Conservation (phyloP, 2,113 vertebrate species). For the Ptilorrhoa leucosticta region DNA sequence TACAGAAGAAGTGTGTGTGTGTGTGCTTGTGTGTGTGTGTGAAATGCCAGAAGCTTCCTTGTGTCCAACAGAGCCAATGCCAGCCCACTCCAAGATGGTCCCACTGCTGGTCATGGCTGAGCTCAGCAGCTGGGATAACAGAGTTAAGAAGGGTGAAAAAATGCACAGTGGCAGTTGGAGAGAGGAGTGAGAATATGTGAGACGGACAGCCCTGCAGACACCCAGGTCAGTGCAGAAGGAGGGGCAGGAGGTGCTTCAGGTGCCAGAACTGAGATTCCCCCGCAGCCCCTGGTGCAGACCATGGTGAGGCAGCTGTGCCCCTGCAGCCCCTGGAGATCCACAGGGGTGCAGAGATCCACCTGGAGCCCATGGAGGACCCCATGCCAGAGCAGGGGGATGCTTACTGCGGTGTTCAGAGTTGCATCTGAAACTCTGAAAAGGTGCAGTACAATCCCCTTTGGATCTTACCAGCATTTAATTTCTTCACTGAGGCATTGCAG, state of each 20-base stretch:
- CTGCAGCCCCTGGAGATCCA: not conserved
- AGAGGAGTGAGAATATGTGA: not conserved
- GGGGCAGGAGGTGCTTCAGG: not conserved
- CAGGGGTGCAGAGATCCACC: rapidly evolving
- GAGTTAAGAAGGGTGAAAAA: not conserved
- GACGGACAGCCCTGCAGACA: not conserved
- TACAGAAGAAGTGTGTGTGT: not conserved
- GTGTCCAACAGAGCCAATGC: not conserved
- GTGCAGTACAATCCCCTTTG: not conserved
- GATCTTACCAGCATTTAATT: not conserved
- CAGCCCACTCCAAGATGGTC: not conserved
- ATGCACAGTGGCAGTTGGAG: not conserved
- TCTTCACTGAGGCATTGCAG: not conserved
- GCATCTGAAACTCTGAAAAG: not conserved
- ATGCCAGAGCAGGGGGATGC: not conserved
- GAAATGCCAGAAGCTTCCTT: not conserved
- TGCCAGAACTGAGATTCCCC: rapidly evolving
- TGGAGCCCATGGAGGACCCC: rapidly evolving
- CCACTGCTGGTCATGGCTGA: not conserved
- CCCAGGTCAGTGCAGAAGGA: not conserved
- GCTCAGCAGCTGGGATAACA: not conserved
- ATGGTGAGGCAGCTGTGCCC: not conserved
- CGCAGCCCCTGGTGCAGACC: not conserved
- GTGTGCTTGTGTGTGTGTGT: not conserved
- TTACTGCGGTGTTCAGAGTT: not conserved